A percentile compares a stretch with the other conserved stretches of the same genome.
Evolutionary conservation across 1,140 invertebrate genomes (phyloP).

Genomic region (Drosophila ambigua): DNA sequence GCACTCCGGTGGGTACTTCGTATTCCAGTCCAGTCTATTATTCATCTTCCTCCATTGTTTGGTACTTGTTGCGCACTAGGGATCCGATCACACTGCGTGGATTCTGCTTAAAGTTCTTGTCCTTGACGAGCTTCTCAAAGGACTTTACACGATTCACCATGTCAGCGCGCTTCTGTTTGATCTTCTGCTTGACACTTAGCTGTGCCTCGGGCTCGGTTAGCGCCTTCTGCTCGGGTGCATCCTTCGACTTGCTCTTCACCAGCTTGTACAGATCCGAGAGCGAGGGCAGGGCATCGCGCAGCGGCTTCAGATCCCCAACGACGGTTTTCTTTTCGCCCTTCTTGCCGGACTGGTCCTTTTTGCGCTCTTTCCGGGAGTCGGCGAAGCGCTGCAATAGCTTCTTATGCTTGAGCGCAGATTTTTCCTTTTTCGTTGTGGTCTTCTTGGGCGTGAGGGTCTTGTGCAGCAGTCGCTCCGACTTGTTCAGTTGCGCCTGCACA

Average conservation of each 20-base stretch:
- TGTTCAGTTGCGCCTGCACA: constrained; percentile 49
- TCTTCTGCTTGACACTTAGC: constrained; percentile 68
- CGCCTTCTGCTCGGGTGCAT: constrained; percentile 14
- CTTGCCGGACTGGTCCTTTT: constrained; percentile 66
- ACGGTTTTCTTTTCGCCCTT: constrained; percentile 69
- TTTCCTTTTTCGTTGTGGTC: constrained; percentile 72
- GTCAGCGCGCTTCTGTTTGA: constrained; percentile 65
- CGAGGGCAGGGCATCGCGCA: constrained; percentile 78
- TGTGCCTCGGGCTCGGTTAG: constrained; percentile 34
- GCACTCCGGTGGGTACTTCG: constrained; percentile 1
- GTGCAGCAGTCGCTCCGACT: constrained; percentile 56
- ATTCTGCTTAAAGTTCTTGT: constrained; percentile 73
- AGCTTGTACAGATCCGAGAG: constrained; percentile 73
- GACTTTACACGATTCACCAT: constrained; percentile 53
- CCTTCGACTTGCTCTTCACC: constrained; percentile 42
- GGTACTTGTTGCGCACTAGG: constrained; percentile 65
- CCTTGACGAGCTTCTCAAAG: constrained; percentile 70
- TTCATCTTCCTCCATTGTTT: constrained; percentile 51
- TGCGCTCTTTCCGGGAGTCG: constrained; percentile 56
- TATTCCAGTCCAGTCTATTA: constrained; percentile 9
- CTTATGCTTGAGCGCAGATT: constrained; percentile 65
- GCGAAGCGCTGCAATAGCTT: constrained; percentile 70
- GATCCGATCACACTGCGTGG: constrained; percentile 62
- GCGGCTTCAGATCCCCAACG: constrained; percentile 74
- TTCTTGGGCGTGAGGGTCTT: constrained; percentile 70